Evolutionary conservation across 2,888 invertebrate genomes (phyloP).

Genomic region (Orchesellides sinensis): DNA sequence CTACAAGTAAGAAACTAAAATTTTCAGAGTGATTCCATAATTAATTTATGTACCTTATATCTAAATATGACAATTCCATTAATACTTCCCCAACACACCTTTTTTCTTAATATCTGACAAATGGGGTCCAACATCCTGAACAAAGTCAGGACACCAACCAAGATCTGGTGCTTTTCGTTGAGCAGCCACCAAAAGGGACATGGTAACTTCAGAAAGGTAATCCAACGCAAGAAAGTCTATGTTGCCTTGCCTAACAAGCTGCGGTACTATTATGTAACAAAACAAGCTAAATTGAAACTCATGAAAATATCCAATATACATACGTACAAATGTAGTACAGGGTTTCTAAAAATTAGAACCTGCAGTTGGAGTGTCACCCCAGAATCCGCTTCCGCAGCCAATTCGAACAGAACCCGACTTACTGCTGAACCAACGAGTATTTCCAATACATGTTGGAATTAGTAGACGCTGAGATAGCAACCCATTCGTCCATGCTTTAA

Average conservation of each 20-base stretch:
- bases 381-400: conserved; percentile 79
- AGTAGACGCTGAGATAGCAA: too few species aligned
- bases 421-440: too few species aligned
- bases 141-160: conserved; percentile 79
- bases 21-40: too few species aligned
- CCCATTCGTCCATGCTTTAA: too few species aligned
- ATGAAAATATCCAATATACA: background rate
- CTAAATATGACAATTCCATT: too few species aligned
- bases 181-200: conserved; percentile 79
- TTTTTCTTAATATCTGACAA: conserved; percentile 77
- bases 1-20: too few species aligned
- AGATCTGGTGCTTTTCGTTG: conserved; percentile 77
- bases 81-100: too few species aligned
- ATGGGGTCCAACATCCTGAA: conserved; percentile 77
- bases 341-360: conserved; percentile 74
- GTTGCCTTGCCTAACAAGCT: conserved; percentile 77
- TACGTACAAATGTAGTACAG: too few species aligned
- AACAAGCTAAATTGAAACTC: background rate
- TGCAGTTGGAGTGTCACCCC: conserved; percentile 79
- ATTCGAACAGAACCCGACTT: conserved; percentile 71
- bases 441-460: too few species aligned
- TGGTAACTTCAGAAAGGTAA: conserved; percentile 79
- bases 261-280: conserved; percentile 77
- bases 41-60: conserved; percentile 58
- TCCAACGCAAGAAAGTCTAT: conserved; percentile 79